Percentiles rank a stretch among this genome's conserved stretches.
Conservation (phyloP, 2,888 invertebrate species). For the Sinopyrophorus schimmeli region DNA sequence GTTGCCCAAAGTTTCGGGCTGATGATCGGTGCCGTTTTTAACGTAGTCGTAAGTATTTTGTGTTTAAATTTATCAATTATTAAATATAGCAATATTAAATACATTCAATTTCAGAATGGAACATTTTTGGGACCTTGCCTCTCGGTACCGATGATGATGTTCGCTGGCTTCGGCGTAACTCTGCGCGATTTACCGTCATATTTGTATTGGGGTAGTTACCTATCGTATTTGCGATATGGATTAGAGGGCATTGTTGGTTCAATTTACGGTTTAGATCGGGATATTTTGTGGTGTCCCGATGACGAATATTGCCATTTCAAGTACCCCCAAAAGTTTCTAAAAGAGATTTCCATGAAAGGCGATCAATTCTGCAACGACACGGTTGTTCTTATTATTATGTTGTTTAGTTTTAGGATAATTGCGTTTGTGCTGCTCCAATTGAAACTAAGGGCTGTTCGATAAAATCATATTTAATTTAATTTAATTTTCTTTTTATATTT, state of each 20-base stretch:
- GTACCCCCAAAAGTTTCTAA: slow-evolving; percentile 78
- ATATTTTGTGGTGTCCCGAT: slow-evolving; percentile 74
- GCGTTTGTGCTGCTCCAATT: slow-evolving; percentile 77
- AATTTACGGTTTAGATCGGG: slow-evolving; percentile 81
- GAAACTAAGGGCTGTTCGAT: slow-evolving; percentile 72
- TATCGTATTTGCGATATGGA: slow-evolving; percentile 89
- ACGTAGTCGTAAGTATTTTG: slow-evolving; percentile 73
- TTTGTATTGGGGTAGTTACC: slow-evolving; percentile 88
- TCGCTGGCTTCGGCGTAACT: slow-evolving; percentile 93
- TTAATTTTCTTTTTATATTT: slow-evolving; percentile 2
- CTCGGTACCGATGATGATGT: slow-evolving; percentile 94
- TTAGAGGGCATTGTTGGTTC: slow-evolving; percentile 84
- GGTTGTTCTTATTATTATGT: slow-evolving; percentile 68
- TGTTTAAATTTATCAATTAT: not conserved
- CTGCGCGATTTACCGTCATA: slow-evolving; percentile 83
- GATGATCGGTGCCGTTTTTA: slow-evolving; percentile 87
- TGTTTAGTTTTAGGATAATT: slow-evolving; percentile 66
- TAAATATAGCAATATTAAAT: too few species aligned
- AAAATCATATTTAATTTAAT: slow-evolving; percentile 40
- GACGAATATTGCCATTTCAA: slow-evolving; percentile 79
- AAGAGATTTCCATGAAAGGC: slow-evolving; percentile 77
- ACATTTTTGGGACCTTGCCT: slow-evolving; percentile 92
- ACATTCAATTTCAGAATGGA: slow-evolving; percentile 72
- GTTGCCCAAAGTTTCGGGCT: slow-evolving; percentile 93
- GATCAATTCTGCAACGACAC: slow-evolving; percentile 86